Evolutionary conservation across 2,113 vertebrate species (phyloP), one percentile per base, ranked within the genome.

Genomic region (Neodontobutis hainanensis): DNA sequence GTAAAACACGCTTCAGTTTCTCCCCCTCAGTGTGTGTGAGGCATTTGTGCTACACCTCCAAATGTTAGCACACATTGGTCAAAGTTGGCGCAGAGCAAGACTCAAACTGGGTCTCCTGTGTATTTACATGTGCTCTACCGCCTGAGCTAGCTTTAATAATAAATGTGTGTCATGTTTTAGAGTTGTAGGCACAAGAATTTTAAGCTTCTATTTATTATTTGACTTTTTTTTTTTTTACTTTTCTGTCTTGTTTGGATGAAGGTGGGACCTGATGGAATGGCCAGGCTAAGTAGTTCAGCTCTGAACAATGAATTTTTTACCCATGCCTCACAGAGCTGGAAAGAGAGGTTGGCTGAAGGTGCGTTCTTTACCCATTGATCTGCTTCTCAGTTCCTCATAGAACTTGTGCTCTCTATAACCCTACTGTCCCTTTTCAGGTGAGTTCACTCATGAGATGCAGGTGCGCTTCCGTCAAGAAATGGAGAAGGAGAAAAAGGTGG

Each of bases 301-400:
- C 94, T 99, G 19, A 99, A 99, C 81, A 99, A 99, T 0, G 97
- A 99, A 55, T 99, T 99, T 91, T 99, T 99, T 85, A 97, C 97
- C 51, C 96, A 98, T 0, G 97, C 97, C 0, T 97, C 96, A 1
- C 97, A 98, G 91, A 96, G 96, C 88, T 99, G 97, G 97, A 93
- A n/a, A 34, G 96, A 99, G 40, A 91, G 97, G 11, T 90, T 99
- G 0, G 96, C 95, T 65, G 97, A 99, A 4, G 97, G 97, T 98
- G 71, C 81, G 79, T 49, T 16, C 42, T 6, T 19, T 19, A 11
- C 49, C 35, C 47, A 4, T 58, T 46, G 8, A 8, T n/a, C 52
- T 38, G 35, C 34, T 9, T 55, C 38, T 5, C 15, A 40, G 14
- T 34, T 5, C 35, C 34, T n/a, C 36, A 7, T n/a, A 6, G 34